Conservation (phyloP, 2,113 vertebrate species). For the Corythoichthys haematopterus region DNA sequence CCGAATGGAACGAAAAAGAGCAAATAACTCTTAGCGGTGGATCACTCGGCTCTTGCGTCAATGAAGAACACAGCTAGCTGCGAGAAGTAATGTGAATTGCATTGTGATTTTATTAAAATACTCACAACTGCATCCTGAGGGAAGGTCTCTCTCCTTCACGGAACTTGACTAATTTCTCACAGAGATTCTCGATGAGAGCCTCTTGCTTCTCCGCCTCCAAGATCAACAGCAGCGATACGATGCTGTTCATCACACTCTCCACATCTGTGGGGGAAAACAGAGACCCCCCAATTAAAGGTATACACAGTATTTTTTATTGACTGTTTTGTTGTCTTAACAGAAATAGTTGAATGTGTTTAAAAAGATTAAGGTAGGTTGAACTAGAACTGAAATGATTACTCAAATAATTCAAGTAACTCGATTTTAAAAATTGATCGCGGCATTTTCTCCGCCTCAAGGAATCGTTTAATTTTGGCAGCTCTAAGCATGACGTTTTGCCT, state of each 20-base stretch:
- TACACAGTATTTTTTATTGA: not conserved
- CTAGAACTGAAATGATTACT: not conserved
- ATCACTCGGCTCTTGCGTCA: too few species aligned
- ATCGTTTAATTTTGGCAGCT: too few species aligned
- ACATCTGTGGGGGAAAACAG: conserved; percentile 75
- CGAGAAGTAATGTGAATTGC: too few species aligned
- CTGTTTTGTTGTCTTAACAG: not conserved
- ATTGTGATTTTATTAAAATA: conserved; percentile 22
- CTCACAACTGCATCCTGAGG: conserved; percentile 93
- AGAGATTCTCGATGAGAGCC: conserved; percentile 89
- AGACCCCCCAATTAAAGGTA: not conserved
- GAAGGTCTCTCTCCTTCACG: conserved; percentile 94
- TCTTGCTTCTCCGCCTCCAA: conserved; percentile 95
- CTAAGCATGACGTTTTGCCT: too few species aligned
- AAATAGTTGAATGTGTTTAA: not conserved
- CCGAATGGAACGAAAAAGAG: too few species aligned
- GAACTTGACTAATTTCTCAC: conserved; percentile 95
- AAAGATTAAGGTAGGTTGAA: not conserved
- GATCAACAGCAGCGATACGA: conserved; percentile 91
- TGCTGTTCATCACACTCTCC: conserved; percentile 97
- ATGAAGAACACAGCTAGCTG: too few species aligned
- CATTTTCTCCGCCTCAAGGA: too few species aligned
- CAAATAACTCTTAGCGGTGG: too few species aligned
- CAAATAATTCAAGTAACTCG: too few species aligned
- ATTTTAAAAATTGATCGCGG: too few species aligned